These are phyloP conservation scores for Lymantria dispar DNA, from an alignment of 2,888 invertebrate genomes.

Conservation along the genomic window DNA sequence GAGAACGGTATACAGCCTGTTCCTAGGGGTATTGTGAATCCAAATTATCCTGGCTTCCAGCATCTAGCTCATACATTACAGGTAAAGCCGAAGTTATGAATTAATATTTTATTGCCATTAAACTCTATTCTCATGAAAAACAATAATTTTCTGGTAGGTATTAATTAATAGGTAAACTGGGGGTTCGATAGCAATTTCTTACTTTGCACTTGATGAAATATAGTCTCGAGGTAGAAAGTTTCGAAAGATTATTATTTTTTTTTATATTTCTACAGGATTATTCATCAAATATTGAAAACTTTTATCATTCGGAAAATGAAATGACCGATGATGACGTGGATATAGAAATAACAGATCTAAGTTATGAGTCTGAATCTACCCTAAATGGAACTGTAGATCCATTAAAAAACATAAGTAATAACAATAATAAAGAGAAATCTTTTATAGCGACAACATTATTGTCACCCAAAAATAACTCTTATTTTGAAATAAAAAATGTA, in stretches of 20 bases:
- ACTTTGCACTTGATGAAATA: too few species aligned
- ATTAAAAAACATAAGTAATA: slow-evolving; percentile 61
- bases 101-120: neutral
- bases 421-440: slow-evolving; percentile 52
- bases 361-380: slow-evolving; percentile 48
- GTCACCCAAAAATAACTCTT: slow-evolving; percentile 30
- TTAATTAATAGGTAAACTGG: too few species aligned
- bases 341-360: slow-evolving; percentile 61
- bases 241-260: too few species aligned
- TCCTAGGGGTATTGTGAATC: slow-evolving; percentile 90
- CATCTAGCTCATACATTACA: slow-evolving; percentile 89
- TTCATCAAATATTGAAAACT: slow-evolving; percentile 72
- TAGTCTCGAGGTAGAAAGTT: too few species aligned
- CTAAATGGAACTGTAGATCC: slow-evolving; percentile 42
- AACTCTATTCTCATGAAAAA: neutral
- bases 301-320: slow-evolving; percentile 79
- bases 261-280: slow-evolving; percentile 59
- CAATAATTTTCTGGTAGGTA: too few species aligned
- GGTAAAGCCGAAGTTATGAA: slow-evolving; percentile 49
- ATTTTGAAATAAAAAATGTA: slow-evolving; percentile 33
- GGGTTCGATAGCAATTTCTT: too few species aligned
- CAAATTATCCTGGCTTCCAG: slow-evolving; percentile 92
- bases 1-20: slow-evolving; percentile 64
- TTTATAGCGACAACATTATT: slow-evolving; percentile 33
- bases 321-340: slow-evolving; percentile 77